Evolutionary conservation across 1,140 invertebrate genomes (phyloP), one percentile per base, ranked within the genome.

Genomic region (Nomia melanderi): DNA sequence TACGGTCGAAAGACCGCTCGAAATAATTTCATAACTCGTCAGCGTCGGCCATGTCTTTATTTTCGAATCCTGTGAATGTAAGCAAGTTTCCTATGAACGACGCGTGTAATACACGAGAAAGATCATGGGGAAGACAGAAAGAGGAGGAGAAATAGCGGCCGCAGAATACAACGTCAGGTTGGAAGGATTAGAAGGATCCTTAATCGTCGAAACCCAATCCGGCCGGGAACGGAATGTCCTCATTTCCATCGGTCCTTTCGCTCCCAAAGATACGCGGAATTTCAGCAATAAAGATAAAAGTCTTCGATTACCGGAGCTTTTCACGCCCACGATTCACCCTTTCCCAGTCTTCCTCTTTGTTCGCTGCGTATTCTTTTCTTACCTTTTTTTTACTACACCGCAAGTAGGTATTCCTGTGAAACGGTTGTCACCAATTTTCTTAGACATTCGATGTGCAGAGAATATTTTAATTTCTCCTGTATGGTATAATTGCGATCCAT

Each of bases 241-340:
- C 84, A 83, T 85, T 82, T 82, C 77, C 78, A 77, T 75, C 75
- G 53, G 67, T 63, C 71, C 81, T 83, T 85, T 78, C 82, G 72
- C 83, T 79, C 65, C 75, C 62, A 69, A 87, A 85, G 81, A 79
- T 88, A 86, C 83, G 75, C 67, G 83, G 85, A 86, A 89, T 88
- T 83, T 85, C 69, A 73, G 78, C 87, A 88, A 88, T 89, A 89
- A 88, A 89, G 87, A 88, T 89, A 88, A 88, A 80, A 87, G 88
- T 79, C 83, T 83, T 88, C 83, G 81, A 88, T 79, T 75, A 67
- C 69, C 50, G 62, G 64, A 72, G 69, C 47, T 83, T 81, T 72
- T 83, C 67, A 20, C 50, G 39, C 27, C n/a, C 47, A n/a, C 20
- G 47, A 17, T n/a, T 50, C 47, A n/a, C 20, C 36, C 60, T 36